Percentiles rank a stretch among this genome's conserved stretches.
Evolutionary conservation across 2,888 invertebrate species (phyloP).

Genomic region (Gasteruption jaculator): DNA sequence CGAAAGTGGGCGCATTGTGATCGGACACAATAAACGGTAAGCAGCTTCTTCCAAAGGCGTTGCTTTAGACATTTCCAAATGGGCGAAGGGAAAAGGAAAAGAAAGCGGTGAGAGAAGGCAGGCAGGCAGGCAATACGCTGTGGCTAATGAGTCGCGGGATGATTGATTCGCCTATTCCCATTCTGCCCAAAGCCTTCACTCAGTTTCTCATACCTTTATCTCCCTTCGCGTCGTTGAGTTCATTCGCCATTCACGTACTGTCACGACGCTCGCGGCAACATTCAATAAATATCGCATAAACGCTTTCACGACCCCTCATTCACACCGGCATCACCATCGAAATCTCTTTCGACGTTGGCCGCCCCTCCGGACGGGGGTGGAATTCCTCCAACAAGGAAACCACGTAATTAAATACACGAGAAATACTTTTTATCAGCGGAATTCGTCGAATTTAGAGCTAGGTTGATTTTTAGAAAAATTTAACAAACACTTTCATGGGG

Average conservation of each 20-base stretch:
- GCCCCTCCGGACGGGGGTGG: no score
- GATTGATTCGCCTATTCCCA: slow-evolving; percentile 45
- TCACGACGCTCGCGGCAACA: slow-evolving; percentile 30
- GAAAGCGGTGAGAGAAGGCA: slow-evolving; percentile 20
- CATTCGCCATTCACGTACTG: slow-evolving; percentile 35
- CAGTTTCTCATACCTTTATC: slow-evolving; percentile 30
- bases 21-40: slow-evolving; percentile 20
- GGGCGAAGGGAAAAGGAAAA: slow-evolving; percentile 22
- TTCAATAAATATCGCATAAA: slow-evolving; percentile 36
- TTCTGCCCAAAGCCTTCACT: slow-evolving; percentile 37
- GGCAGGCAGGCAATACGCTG: slow-evolving; percentile 27
- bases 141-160: slow-evolving; percentile 50
- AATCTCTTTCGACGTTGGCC: no score
- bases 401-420: no score
- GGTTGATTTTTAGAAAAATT: no score
- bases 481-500: no score
- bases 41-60: slow-evolving; percentile 20
- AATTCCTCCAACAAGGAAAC: no score
- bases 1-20: slow-evolving; percentile 21
- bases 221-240: slow-evolving; percentile 30
- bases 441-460: no score
- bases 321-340: no score
- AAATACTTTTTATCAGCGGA: no score
- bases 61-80: slow-evolving; percentile 16
- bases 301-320: slow-evolving; percentile 33